Evolutionary conservation across 2,888 invertebrate genomes (phyloP), one percentile per base, ranked within the genome.

Genomic region (Dryococelus australis): DNA sequence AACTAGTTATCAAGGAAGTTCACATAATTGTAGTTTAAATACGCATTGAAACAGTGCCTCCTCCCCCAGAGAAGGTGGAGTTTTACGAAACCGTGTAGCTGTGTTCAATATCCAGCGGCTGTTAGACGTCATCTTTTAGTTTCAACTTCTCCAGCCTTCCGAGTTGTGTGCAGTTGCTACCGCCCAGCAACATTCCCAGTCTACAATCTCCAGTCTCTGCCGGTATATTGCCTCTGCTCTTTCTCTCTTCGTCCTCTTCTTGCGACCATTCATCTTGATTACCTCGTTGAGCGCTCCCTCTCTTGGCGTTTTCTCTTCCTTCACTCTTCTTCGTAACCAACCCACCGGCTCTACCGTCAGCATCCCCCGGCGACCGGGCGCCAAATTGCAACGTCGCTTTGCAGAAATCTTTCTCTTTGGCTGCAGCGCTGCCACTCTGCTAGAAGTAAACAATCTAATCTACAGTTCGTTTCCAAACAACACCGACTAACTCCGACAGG

Each of bases 241-340:
- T n/a, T 65, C 65, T 65, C n/a, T 65, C 24, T 65, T 65, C 65
- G 65, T 65, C 8, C 65, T 65, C 65, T 65, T 65, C 65, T 24
- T 24, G n/a, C 8, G 65, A 8, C 65, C 65, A 65, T 65, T 65
- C 65, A n/a, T 65, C 65, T 65, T 65, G 65, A 65, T 65, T 65
- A 65, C 65, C 65, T 65, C 65, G 65, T n/a, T n/a, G 65, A 65
- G 65, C 65, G 65, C 65, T n/a, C n/a, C 65, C n/a, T 20, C 65
- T 65, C 65, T 65, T 47, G 47, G 12, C 8, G 2, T 47, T 47
- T 47, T 1, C 24, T 24, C 10, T 16, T 24, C n/a, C 47, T 16
- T 8, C 16, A 1, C 47, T 5, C 47, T 16, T 1, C 47, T 47
- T 47, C 47, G 0, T 47, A 10, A 47, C 47, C 47, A 16, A 9